A percentile compares a stretch with the other conserved stretches of the same genome.
Conservation (phyloP, 2,888 invertebrate species). For the Diarsia rubi region DNA sequence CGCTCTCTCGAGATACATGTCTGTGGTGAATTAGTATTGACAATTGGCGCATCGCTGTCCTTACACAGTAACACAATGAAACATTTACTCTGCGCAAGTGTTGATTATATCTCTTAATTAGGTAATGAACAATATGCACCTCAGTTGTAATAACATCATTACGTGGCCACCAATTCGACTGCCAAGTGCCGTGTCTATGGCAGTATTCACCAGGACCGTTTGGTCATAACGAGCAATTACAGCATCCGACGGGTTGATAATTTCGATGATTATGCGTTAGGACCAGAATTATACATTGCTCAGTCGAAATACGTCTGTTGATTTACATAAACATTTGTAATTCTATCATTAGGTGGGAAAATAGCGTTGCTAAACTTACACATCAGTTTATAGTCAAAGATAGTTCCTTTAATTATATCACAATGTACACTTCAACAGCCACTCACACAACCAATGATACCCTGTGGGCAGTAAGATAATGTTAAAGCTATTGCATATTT, state of each 20-base stretch:
- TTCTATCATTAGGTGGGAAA: neutral
- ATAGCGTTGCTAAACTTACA: neutral
- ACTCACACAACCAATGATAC: no score
- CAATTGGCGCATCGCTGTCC: neutral
- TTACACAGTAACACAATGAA: neutral
- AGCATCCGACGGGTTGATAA: conserved; percentile 22
- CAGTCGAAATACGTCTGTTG: neutral
- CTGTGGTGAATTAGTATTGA: neutral
- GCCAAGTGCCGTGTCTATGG: conserved; percentile 41
- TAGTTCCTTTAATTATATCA: conserved; percentile 19
- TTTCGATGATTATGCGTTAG: conserved; percentile 21
- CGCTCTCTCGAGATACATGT: neutral
- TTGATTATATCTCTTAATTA: conserved; percentile 9
- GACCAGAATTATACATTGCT: conserved; percentile 3
- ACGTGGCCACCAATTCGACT: conserved; percentile 27
- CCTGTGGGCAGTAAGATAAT: no score
- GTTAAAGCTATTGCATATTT: no score
- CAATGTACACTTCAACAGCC: no score
- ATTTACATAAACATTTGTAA: neutral
- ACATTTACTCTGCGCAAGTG: conserved; percentile 16
- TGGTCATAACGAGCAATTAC: conserved; percentile 35
- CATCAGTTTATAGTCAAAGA: neutral
- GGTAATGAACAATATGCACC: conserved; percentile 19
- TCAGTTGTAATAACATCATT: conserved; percentile 50
- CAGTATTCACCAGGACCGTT: conserved; percentile 30